Evolutionary conservation across 2,113 vertebrate species (phyloP).

Genomic region (Chlorocebus sabaeus): DNA sequence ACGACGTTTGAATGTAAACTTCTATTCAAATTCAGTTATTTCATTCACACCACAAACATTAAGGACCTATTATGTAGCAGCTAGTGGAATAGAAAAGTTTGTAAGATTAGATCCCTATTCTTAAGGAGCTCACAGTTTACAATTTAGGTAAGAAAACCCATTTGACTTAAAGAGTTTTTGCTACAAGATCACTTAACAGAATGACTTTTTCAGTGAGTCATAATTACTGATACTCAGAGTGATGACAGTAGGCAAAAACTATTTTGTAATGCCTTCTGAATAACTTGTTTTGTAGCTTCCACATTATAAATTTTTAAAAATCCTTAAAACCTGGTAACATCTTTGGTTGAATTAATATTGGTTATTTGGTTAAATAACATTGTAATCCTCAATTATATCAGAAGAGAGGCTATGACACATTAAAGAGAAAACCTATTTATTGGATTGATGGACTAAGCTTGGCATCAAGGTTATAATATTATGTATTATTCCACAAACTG

Average conservation of each 20-base stretch:
- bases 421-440: background rate
- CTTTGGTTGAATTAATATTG: background rate
- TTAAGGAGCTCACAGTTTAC: background rate
- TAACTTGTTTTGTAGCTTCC: background rate
- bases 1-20: conserved; percentile 39
- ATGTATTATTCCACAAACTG: background rate
- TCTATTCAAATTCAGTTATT: conserved; percentile 21
- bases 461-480: background rate
- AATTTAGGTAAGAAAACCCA: conserved; percentile 3
- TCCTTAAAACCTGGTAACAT: conserved; percentile 1
- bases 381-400: background rate
- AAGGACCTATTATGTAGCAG: background rate
- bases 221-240: background rate
- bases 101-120: background rate
- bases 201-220: background rate
- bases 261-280: background rate
- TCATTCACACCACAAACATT: background rate
- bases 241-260: background rate
- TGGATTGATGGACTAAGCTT: background rate
- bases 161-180: background rate
- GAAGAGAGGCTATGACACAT: background rate
- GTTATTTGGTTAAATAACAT: background rate
- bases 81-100: background rate
- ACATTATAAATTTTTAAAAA: background rate
- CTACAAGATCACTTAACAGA: background rate